phyloP scores from a whole-genome alignment of 2,113 vertebrate species.

The Corythornis vintsioides region DNA sequence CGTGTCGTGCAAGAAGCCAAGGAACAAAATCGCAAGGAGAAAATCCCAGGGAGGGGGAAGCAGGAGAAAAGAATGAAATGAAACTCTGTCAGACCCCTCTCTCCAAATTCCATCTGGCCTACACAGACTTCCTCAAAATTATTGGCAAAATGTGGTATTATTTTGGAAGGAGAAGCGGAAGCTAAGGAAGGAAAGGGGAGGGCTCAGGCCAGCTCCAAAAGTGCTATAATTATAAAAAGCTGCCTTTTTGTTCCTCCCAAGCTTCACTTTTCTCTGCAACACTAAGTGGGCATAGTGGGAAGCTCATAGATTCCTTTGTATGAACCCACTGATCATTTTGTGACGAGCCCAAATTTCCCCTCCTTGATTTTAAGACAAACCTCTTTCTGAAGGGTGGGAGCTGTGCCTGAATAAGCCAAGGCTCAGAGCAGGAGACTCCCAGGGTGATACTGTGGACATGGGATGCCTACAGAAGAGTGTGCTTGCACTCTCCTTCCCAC shows the following conservation, averaged over 20 bases:
- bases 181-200: slow-evolving; percentile 56
- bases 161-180: slow-evolving; percentile 47
- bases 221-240: slow-evolving; percentile 36
- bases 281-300: background rate
- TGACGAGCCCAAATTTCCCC: background rate
- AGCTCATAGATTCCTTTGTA: background rate
- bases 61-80: background rate
- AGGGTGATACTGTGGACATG: background rate
- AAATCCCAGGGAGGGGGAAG: background rate
- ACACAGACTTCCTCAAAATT: slow-evolving; percentile 34
- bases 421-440: background rate
- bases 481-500: background rate
- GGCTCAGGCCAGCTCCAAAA: slow-evolving; percentile 2
- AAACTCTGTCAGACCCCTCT: background rate
- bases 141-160: slow-evolving; percentile 51
- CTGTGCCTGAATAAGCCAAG: background rate
- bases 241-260: background rate
- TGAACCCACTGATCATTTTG: background rate
- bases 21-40: slow-evolving; percentile 10
- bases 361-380: background rate
- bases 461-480: background rate
- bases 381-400: background rate
- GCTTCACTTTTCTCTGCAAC: background rate
- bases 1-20: background rate
- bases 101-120: slow-evolving; percentile 26